These are phyloP conservation scores for Melanchra persicariae DNA, from an alignment of 2,888 invertebrate genomes.

Conservation along the genomic window DNA sequence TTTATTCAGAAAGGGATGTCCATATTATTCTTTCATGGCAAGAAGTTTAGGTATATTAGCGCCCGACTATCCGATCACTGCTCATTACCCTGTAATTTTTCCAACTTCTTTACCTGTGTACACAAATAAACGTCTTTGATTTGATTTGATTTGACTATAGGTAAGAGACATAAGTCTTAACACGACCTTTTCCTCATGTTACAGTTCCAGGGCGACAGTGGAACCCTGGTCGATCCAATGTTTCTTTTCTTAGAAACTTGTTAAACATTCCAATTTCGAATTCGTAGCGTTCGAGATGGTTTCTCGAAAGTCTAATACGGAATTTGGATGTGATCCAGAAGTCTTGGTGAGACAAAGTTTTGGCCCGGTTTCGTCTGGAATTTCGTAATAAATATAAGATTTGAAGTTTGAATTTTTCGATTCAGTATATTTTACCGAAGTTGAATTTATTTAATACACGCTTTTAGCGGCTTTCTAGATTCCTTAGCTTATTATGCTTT, in stretches of 20 bases:
- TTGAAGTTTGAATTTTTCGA: slow-evolving; percentile 4
- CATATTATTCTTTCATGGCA: too few relatives aligned
- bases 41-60: too few relatives aligned
- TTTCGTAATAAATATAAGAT: slow-evolving; percentile 32
- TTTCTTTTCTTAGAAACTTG: slow-evolving; percentile 63
- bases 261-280: slow-evolving; percentile 69
- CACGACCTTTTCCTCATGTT: background rate
- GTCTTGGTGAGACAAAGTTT: slow-evolving; percentile 41
- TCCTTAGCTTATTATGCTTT: too few relatives aligned
- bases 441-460: background rate
- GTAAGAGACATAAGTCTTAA: too few relatives aligned
- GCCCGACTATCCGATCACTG: too few relatives aligned
- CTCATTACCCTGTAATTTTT: too few relatives aligned
- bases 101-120: too few relatives aligned
- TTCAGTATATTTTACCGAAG: background rate
- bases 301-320: slow-evolving; percentile 62
- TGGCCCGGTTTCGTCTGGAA: slow-evolving; percentile 16
- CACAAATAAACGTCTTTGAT: too few relatives aligned
- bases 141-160: too few relatives aligned
- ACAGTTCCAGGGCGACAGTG: slow-evolving; percentile 22
- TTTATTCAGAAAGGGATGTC: too few relatives aligned
- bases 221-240: slow-evolving; percentile 17
- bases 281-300: slow-evolving; percentile 58
- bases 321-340: slow-evolving; percentile 67
- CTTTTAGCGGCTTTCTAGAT: too few relatives aligned